These are phyloP conservation scores for Prionailurus viverrinus DNA, from an alignment of 2,113 vertebrate species.

Conservation along the genomic window DNA sequence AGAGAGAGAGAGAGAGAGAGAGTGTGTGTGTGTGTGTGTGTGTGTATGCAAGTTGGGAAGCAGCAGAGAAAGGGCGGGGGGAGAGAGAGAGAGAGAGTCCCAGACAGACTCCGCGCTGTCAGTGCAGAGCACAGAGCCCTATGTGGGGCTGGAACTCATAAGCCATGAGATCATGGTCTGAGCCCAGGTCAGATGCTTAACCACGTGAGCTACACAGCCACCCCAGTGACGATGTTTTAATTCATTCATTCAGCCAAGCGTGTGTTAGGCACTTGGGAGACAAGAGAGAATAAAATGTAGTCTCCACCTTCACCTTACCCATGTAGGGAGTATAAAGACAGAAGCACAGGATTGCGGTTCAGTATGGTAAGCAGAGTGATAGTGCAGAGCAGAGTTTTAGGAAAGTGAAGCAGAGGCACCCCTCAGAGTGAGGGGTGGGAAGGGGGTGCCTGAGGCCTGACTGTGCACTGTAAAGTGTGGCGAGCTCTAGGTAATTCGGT, in stretches of 20 bases:
- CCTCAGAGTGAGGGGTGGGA: not conserved
- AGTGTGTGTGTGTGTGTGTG: too few relatives aligned
- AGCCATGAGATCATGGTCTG: too few relatives aligned
- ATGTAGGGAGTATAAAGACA: not conserved
- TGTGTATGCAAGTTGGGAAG: too few relatives aligned
- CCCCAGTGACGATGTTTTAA: not conserved
- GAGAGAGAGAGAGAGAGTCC: too few relatives aligned
- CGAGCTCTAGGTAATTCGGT: not conserved
- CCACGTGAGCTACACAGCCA: too few relatives aligned
- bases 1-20: too few relatives aligned
- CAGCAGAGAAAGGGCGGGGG: too few relatives aligned
- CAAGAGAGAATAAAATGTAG: not conserved
- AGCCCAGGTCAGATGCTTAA: too few relatives aligned
- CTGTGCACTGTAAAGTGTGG: accelerated
- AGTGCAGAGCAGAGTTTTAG: accelerated
- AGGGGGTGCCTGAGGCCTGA: not conserved
- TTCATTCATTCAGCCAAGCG: constrained; percentile 1
- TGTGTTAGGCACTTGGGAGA: not conserved
- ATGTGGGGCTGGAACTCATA: too few relatives aligned
- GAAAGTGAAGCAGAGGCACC: not conserved
- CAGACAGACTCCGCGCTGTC: too few relatives aligned
- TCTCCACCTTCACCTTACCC: not conserved
- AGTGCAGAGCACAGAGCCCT: too few relatives aligned
- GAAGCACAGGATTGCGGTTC: accelerated
- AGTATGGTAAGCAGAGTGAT: not conserved